Base-by-base conservation (phyloP, 1,140 invertebrate species). In the Ditylenchus dipsaci region DNA sequence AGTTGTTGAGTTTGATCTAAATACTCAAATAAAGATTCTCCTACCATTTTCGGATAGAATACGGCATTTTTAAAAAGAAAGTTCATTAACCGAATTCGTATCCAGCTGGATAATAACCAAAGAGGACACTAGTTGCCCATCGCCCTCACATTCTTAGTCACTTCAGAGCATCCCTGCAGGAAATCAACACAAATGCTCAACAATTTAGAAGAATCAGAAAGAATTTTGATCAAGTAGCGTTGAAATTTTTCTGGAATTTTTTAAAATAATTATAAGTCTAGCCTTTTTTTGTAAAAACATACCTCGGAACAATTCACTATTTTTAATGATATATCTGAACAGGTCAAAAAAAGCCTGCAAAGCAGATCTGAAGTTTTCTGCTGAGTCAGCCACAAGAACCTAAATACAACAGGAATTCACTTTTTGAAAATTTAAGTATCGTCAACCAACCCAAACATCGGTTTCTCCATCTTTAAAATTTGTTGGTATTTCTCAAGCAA, bases 311-410 rank as follows among this genome's bases (percentile, higher is more conserved):
- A 11, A 38, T 68, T 57, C 62, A 11, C 45, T 26, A 33, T 27
- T 26, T 27, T 19, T 15, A 21, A 29, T 68, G 15, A 53, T 33
- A 33, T 38, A 30, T 59, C 47, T 77, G 23, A 75, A 75, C 27
- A 76, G 17, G 8, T 26, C n/a, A 13, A 72, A 64, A 29, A 71
- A 72, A 1, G 19, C 33, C 17, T 62, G 73, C 17, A 72, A 59
- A 33, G 53, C 67, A 29, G 43, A 53, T 26, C 60, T 70, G 30
- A 53, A 56, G 43, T 64, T 71, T n/a, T 71, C 69, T 19, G 70
- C 70, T 13, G 70, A 68, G 8, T 67, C 67, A 27, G 68, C 43
- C 19, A 72, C 29, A 7, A 72, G 29, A n/a, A 74, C 71, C 69
- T 71, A 71, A 75, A 71, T 71, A 38, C 3, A 38, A 11, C 33